Percentiles rank a stretch among this genome's conserved stretches.
These are phyloP conservation scores for Sibirionetta formosa DNA, from an alignment of 2,797 vertebrate species.

Conservation along the genomic window DNA sequence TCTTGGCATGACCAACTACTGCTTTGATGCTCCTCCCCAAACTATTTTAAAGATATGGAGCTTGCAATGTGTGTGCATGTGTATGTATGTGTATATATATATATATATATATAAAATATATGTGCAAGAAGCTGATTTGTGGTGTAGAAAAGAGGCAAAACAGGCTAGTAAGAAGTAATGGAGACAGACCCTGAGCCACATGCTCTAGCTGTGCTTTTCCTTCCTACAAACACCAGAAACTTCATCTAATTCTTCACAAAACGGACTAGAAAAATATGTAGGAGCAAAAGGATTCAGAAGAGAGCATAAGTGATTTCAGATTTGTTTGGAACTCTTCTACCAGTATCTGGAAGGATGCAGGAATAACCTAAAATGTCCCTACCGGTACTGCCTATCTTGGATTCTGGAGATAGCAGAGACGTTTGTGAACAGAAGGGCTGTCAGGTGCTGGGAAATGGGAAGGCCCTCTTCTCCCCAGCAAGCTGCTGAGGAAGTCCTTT, in stretches of 20 bases:
- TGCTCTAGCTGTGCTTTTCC: neutral
- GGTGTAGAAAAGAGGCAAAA: neutral
- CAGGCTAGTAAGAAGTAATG: neutral
- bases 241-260: neutral
- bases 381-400: neutral
- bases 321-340: neutral
- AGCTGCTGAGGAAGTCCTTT: neutral
- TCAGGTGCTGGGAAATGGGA: neutral
- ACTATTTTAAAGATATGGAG: neutral
- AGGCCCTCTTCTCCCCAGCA: neutral
- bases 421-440: neutral
- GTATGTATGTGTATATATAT: no score
- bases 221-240: neutral
- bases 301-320: neutral
- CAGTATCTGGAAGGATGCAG: neutral
- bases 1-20: neutral
- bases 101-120: neutral
- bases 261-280: neutral
- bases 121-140: neutral
- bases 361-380: rapidly evolving
- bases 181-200: neutral
- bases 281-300: neutral
- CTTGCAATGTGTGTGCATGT: neutral
- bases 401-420: neutral
- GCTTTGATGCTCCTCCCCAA: neutral